A percentile compares a stretch with the other conserved stretches of the same genome.
phyloP scores from a whole-genome alignment of 1,140 invertebrate genomes.

The Acyrthosiphon pisum region DNA sequence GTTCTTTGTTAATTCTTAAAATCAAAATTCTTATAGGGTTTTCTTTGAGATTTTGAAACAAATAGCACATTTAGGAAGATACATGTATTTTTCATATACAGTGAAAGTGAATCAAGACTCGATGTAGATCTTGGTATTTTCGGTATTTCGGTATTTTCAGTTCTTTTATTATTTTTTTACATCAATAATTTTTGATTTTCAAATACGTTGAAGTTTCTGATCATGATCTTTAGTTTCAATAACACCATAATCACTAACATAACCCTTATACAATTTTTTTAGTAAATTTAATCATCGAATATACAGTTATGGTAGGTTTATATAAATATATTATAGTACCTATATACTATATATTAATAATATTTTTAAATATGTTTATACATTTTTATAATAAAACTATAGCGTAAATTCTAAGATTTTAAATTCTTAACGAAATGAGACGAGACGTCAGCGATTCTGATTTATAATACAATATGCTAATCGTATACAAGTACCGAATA shows the following conservation, averaged over 20 bases:
- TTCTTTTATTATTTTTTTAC: not conserved
- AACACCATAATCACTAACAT: too few relatives aligned
- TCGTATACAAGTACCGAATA: not conserved
- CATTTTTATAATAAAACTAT: not conserved
- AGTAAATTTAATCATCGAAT: too few relatives aligned
- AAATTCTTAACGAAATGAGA: not conserved
- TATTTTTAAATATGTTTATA: not conserved
- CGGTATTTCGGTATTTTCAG: too few relatives aligned
- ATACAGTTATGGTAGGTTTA: not conserved
- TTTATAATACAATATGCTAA: not conserved
- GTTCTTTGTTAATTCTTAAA: too few relatives aligned
- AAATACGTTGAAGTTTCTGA: not conserved
- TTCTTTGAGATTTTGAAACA: too few relatives aligned
- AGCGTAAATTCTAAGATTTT: not conserved
- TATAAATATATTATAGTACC: not conserved
- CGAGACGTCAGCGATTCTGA: not conserved
- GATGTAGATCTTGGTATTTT: not conserved
- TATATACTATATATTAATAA: not conserved
- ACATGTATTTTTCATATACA: too few relatives aligned
- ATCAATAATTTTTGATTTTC: not conserved
- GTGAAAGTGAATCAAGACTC: too few relatives aligned
- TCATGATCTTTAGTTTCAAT: not conserved
- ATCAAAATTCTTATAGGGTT: too few relatives aligned
- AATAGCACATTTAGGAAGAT: too few relatives aligned
- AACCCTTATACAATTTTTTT: too few relatives aligned